Percentiles rank a stretch among this genome's conserved stretches.
These are phyloP conservation scores for Protophormia terraenovae DNA, from an alignment of 2,888 invertebrate genomes.

Conservation along the genomic window DNA sequence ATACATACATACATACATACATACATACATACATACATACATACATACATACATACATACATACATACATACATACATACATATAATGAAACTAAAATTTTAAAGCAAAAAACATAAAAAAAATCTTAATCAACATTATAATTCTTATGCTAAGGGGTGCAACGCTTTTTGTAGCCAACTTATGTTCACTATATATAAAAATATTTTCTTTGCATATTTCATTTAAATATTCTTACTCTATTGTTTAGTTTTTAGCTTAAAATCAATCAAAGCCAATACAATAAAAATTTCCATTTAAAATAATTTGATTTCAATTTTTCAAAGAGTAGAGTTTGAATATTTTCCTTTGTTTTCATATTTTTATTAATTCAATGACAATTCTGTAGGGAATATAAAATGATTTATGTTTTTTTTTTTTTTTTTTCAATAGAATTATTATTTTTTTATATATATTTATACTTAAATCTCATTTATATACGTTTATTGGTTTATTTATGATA, in stretches of 20 bases:
- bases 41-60: too few relatives aligned
- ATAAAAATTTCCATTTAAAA: not conserved
- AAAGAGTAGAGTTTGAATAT: not conserved
- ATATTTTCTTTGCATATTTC: too few relatives aligned
- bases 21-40: too few relatives aligned
- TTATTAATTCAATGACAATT: not conserved
- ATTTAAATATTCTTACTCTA: not conserved
- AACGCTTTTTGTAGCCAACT: too few relatives aligned
- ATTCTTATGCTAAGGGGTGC: too few relatives aligned
- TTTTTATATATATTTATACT: not conserved
- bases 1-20: too few relatives aligned
- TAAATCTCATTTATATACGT: not conserved
- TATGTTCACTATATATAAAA: too few relatives aligned
- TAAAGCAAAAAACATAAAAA: too few relatives aligned
- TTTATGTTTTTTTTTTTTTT: not conserved
- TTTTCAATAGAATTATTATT: not conserved
- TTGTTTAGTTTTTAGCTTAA: not conserved
- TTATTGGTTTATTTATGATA: conserved; percentile 45
- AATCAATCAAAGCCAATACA: not conserved
- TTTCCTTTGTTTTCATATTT: too few relatives aligned
- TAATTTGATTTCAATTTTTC: not conserved
- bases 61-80: too few relatives aligned
- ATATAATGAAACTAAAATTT: too few relatives aligned
- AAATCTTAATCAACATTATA: too few relatives aligned
- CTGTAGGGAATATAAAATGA: not conserved